Evolutionary conservation across 2,888 invertebrate genomes (phyloP).

Genomic region (Tillus elongatus): DNA sequence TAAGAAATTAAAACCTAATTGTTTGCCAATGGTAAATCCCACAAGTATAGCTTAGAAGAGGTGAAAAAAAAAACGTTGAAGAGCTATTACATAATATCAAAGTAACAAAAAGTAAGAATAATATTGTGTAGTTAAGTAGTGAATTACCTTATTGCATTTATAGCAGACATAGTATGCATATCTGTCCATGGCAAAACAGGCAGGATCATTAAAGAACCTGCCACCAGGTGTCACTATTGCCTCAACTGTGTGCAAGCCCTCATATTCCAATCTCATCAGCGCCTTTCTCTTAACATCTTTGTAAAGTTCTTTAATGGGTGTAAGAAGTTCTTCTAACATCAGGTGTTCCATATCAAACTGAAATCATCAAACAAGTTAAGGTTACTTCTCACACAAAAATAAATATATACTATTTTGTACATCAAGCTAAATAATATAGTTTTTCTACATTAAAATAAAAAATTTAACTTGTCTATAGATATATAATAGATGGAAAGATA

Average conservation of each 20-base stretch:
- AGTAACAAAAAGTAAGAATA: too few species aligned
- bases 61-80: too few species aligned
- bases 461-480: too few species aligned
- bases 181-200: constrained; percentile 88
- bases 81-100: too few species aligned
- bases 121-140: too few species aligned
- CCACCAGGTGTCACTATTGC: constrained; percentile 56
- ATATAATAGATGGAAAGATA: too few species aligned
- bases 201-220: constrained; percentile 69
- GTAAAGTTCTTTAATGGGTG: constrained; percentile 70
- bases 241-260: constrained; percentile 74
- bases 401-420: constrained; percentile 6
- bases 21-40: too few species aligned
- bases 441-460: too few species aligned
- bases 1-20: too few species aligned
- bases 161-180: constrained; percentile 98
- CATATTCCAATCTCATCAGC: constrained; percentile 91
- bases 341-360: constrained; percentile 76
- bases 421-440: too few species aligned
- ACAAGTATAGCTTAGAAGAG: too few species aligned
- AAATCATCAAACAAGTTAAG: constrained; percentile 15
- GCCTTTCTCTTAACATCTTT: constrained; percentile 92
- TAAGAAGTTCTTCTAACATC: constrained; percentile 64
- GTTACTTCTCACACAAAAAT: background rate
- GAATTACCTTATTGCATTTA: constrained; percentile 75